These are phyloP conservation scores for Passer montanus DNA, from an alignment of 2,113 vertebrate genomes.

Conservation along the genomic window DNA sequence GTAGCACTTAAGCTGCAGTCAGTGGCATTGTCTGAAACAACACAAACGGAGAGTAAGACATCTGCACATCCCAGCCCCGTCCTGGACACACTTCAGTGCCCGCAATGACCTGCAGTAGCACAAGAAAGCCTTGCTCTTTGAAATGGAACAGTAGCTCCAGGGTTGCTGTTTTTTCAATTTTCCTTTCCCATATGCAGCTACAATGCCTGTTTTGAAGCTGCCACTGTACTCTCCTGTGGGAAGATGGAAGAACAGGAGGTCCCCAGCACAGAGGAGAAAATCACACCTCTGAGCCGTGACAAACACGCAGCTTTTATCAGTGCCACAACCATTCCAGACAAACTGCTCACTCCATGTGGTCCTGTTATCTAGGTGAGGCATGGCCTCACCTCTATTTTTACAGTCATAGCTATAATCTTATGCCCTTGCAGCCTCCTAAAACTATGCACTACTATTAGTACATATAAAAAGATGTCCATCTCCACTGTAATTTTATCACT, in stretches of 20 bases:
- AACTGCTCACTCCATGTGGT: not conserved
- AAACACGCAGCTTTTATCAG: slow-evolving; percentile 19
- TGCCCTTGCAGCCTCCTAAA: not conserved
- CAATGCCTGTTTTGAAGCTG: not conserved
- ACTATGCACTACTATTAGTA: not conserved
- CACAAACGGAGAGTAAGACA: not conserved
- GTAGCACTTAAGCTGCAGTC: not conserved
- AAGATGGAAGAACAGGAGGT: not conserved
- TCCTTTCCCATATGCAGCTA: not conserved
- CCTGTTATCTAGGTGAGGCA: not conserved
- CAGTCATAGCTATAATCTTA: not conserved
- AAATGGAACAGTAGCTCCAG: not conserved
- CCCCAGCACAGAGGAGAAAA: not conserved
- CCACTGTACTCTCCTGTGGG: not conserved
- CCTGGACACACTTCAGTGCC: not conserved
- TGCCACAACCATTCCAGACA: not conserved
- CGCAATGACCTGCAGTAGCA: not conserved
- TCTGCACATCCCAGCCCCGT: accelerated
- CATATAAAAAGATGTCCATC: not conserved
- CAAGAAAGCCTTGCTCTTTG: not conserved
- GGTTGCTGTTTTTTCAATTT: not conserved
- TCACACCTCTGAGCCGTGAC: not conserved
- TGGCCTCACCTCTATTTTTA: slow-evolving; percentile 32
- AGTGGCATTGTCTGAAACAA: not conserved
- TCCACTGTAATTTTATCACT: not conserved